Percentiles rank a stretch among this genome's conserved stretches.
phyloP scores from a whole-genome alignment of 2,888 invertebrate species.

The Drosophila austrosaltans region DNA sequence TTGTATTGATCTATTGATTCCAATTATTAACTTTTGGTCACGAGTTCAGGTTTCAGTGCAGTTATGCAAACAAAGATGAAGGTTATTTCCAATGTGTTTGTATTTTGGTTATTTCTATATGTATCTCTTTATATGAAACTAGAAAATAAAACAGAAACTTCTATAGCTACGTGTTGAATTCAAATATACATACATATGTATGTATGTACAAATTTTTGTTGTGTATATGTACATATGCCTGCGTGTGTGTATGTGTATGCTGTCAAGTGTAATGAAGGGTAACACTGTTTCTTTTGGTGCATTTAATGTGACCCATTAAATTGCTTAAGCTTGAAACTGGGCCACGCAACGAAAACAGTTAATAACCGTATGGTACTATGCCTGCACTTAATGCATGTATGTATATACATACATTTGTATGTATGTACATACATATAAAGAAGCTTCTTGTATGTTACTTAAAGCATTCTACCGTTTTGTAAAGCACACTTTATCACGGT shows the following conservation, averaged over 20 bases:
- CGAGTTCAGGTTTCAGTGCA: no score
- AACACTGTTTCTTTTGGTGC: constrained; percentile 4
- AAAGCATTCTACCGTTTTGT: no score
- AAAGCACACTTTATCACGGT: no score
- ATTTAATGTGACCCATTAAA: constrained; percentile 2
- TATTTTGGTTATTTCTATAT: no score
- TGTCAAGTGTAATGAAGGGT: constrained; percentile 2
- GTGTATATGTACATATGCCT: background rate
- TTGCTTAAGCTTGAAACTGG: constrained; percentile 17
- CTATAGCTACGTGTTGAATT: background rate
- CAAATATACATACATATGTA: no score
- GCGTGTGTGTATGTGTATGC: background rate
- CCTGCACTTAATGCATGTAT: background rate
- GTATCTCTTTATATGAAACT: no score
- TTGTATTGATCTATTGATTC: no score
- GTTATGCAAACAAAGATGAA: no score
- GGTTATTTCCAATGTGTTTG: no score
- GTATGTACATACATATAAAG: background rate
- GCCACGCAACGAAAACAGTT: constrained; percentile 6
- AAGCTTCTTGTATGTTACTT: no score
- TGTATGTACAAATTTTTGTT: background rate
- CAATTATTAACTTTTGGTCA: no score
- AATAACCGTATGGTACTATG: constrained; percentile 7
- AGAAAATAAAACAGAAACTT: no score
- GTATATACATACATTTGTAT: background rate